Base-by-base conservation (phyloP, 1,140 invertebrate species). In the Limonius californicus region DNA sequence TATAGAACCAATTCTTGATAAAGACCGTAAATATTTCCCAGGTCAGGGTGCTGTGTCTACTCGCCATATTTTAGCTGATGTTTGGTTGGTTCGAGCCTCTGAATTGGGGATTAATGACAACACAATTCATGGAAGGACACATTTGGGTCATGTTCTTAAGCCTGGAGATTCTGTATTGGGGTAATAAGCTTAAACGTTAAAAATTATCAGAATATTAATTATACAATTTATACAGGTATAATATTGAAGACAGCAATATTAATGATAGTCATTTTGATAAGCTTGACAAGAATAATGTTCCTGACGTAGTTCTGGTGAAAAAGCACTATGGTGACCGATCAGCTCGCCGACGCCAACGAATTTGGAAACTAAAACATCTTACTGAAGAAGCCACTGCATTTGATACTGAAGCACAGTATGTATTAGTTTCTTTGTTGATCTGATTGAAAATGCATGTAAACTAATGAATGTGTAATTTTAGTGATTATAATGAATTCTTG, bases 401-500 rank as follows among this genome's bases (percentile, higher is more conserved):
- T 39, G 80, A 81, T 54, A 89, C 87, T 62, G 85, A 88, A 63
- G 85, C 88, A 67, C 88, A 84, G 89, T 91, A 78, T 80, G 82
- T 77, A 60, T 64, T 62, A n/a, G n/a, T n/a, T n/a, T n/a, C n/a
- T n/a, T n/a, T n/a, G n/a, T n/a, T n/a, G n/a, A n/a, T n/a, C n/a
- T n/a, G n/a, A n/a, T n/a, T n/a, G n/a, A n/a, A n/a, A n/a, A n/a
- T n/a, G n/a, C n/a, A n/a, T n/a, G n/a, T n/a, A n/a, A n/a, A n/a
- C n/a, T n/a, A n/a, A n/a, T n/a, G n/a, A n/a, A n/a, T n/a, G n/a
- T 50, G 14, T 47, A 35, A 3, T 78, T 82, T 42, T 74, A 93
- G 91, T 66, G 95, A 97, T 69, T 98, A 94, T 75, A 87, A 90
- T 70, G 95, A 97, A 68, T 99, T 99, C 80, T 83, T 99, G 75